These are phyloP conservation scores for Amyelois transitella DNA, from an alignment of 1,140 invertebrate genomes.

Conservation along the genomic window DNA sequence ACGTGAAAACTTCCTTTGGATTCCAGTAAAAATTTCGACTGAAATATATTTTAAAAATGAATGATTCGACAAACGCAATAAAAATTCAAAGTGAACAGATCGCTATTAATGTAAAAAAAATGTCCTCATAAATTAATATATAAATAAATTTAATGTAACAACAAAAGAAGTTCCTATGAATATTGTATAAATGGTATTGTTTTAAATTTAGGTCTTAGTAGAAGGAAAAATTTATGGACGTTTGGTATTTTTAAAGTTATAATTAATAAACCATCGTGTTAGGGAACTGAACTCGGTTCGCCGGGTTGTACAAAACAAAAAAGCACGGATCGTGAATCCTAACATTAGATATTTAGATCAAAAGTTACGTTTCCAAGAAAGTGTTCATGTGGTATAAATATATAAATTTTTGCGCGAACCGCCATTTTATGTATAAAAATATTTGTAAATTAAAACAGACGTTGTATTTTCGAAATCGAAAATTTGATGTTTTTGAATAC, in stretches of 20 bases:
- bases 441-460: constrained; percentile 34
- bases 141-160: constrained; percentile 72
- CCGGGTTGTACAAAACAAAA: constrained; percentile 60
- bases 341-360: constrained; percentile 64
- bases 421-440: constrained; percentile 15
- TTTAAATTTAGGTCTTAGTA: constrained; percentile 73
- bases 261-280: constrained; percentile 59
- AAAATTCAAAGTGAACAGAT: constrained; percentile 61
- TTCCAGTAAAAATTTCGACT: constrained; percentile 41
- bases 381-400: constrained; percentile 48
- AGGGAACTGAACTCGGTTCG: constrained; percentile 45
- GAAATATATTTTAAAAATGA: constrained; percentile 32
- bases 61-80: constrained; percentile 29
- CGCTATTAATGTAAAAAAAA: constrained; percentile 72
- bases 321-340: constrained; percentile 71
- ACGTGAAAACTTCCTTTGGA: constrained; percentile 48
- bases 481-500: constrained; percentile 46
- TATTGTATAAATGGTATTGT: constrained; percentile 73
- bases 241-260: constrained; percentile 74
- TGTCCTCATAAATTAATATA: constrained; percentile 72
- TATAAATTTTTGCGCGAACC: constrained; percentile 29
- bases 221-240: constrained; percentile 70
- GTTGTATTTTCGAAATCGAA: constrained; percentile 55
- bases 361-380: constrained; percentile 69
- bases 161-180: constrained; percentile 73